Conservation (phyloP, 2,888 invertebrate genomes). For the Stenolophus ochropezus region DNA sequence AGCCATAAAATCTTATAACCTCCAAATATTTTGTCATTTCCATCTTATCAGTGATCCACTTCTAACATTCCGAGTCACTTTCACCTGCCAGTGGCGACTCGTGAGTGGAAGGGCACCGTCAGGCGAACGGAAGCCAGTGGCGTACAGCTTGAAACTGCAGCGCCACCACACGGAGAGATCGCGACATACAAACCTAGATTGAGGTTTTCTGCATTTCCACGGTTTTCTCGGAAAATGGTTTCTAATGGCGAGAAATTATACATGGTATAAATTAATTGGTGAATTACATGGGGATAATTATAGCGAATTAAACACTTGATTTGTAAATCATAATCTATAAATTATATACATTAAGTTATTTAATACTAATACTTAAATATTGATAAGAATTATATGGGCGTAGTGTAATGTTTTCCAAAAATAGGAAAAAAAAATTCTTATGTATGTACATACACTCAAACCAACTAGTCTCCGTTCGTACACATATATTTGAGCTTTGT, state of each 20-base stretch:
- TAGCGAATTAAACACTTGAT: background rate
- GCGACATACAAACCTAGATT: constrained; percentile 22
- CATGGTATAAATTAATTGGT: background rate
- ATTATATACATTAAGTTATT: too few relatives aligned
- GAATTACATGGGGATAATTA: background rate
- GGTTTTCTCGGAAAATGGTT: constrained; percentile 23
- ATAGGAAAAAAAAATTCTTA: too few relatives aligned
- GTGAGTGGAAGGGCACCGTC: background rate
- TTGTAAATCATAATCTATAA: background rate
- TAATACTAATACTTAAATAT: too few relatives aligned
- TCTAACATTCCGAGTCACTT: background rate
- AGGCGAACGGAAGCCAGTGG: background rate
- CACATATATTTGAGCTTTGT: too few relatives aligned
- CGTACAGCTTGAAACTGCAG: background rate
- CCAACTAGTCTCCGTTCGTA: too few relatives aligned
- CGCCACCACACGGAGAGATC: background rate
- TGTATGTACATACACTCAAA: too few relatives aligned
- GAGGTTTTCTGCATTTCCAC: constrained; percentile 25
- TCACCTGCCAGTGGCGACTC: background rate
- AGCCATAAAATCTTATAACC: background rate
- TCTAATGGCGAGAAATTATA: constrained; percentile 10
- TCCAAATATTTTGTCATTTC: background rate
- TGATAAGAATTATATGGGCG: too few relatives aligned
- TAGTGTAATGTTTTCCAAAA: too few relatives aligned
- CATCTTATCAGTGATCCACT: background rate